These are phyloP conservation scores for Heliothis virescens DNA, from an alignment of 1,140 invertebrate genomes.

Conservation along the genomic window DNA sequence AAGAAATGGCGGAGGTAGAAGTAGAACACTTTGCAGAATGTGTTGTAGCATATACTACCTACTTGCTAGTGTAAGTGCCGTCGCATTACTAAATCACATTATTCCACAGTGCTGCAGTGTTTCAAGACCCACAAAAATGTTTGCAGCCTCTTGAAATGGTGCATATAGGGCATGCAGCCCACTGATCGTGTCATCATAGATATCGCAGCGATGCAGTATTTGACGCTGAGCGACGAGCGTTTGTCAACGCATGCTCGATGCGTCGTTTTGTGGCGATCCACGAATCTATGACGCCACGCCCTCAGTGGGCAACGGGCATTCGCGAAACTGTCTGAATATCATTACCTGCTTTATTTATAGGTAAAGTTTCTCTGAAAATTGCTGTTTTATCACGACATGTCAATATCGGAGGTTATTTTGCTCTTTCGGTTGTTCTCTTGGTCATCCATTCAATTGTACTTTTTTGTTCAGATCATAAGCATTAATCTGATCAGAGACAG, in stretches of 20 bases:
- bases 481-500: too few species aligned
- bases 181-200: slow-evolving; percentile 34
- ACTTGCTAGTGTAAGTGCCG: neutral
- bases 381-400: slow-evolving; percentile 7
- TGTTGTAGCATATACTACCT: neutral
- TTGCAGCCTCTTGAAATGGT: slow-evolving; percentile 26
- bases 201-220: slow-evolving; percentile 33
- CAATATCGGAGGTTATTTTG: slow-evolving; percentile 15
- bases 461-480: neutral
- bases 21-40: too few species aligned
- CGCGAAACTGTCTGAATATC: slow-evolving; percentile 42
- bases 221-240: slow-evolving; percentile 33
- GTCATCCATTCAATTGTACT: neutral
- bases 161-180: slow-evolving; percentile 31
- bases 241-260: slow-evolving; percentile 44
- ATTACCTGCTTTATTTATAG: slow-evolving; percentile 38
- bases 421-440: slow-evolving; percentile 2
- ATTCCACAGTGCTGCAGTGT: neutral
- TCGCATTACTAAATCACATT: neutral
- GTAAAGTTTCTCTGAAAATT: slow-evolving; percentile 31
- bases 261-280: slow-evolving; percentile 34
- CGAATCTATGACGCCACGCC: slow-evolving; percentile 42
- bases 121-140: slow-evolving; percentile 1
- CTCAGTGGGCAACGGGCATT: slow-evolving; percentile 26
- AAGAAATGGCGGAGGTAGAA: too few species aligned